These are phyloP conservation scores for Leptoclinus maculatus DNA, from an alignment of 2,797 vertebrate species.

Conservation along the genomic window DNA sequence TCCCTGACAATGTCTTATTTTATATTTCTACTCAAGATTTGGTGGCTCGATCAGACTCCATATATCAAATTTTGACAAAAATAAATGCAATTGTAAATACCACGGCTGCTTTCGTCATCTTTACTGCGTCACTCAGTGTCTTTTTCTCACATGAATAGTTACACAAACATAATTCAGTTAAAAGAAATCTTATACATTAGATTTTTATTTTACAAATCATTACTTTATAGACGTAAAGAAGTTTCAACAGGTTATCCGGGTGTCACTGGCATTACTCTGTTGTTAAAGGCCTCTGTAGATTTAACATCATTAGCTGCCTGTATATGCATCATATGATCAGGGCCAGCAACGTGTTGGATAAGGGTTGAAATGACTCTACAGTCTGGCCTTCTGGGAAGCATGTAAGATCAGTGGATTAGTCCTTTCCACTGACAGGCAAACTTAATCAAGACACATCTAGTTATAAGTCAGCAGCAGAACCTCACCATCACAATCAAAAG, in stretches of 20 bases:
- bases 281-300: slow-evolving; percentile 57
- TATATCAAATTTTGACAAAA: slow-evolving; percentile 77
- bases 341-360: not conserved
- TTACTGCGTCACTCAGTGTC: slow-evolving; percentile 6
- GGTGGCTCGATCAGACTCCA: slow-evolving; percentile 69
- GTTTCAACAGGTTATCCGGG: slow-evolving; percentile 24
- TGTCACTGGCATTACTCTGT: slow-evolving; percentile 8
- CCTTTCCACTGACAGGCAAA: slow-evolving; percentile 30
- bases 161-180: not conserved
- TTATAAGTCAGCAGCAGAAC: slow-evolving; percentile 37
- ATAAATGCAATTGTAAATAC: slow-evolving; percentile 75
- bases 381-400: slow-evolving; percentile 5
- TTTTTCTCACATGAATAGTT: not conserved
- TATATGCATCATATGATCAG: slow-evolving; percentile 30
- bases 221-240: slow-evolving; percentile 63
- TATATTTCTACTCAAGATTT: slow-evolving; percentile 75
- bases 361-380: not conserved
- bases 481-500: slow-evolving; percentile 31
- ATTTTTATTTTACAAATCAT: slow-evolving; percentile 60
- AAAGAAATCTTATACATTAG: slow-evolving; percentile 33
- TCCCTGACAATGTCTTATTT: slow-evolving; percentile 79
- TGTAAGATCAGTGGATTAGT: slow-evolving; percentile 24
- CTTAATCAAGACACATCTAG: slow-evolving; percentile 24
- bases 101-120: not conserved
- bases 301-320: slow-evolving; percentile 16